Conservation (phyloP, 2,888 invertebrate genomes). For the Melanchra persicariae region DNA sequence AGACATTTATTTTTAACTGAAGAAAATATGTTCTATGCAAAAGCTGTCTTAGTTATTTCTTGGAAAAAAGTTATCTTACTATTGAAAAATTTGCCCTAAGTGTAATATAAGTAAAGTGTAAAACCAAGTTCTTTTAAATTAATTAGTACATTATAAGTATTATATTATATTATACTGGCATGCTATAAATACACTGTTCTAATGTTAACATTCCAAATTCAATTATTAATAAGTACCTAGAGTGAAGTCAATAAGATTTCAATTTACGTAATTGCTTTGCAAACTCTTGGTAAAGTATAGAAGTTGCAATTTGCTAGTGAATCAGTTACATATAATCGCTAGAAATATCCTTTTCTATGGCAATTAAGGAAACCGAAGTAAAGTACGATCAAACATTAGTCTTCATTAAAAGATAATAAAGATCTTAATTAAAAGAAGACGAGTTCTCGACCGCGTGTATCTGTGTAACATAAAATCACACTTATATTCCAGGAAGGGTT, state of each 20-base stretch:
- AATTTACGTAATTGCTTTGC: slow-evolving; percentile 1
- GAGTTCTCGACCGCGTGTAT: not conserved
- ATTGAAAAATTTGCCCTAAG: no score
- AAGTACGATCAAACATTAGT: not conserved
- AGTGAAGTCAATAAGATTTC: not conserved
- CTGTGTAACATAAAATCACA: not conserved
- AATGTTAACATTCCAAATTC: not conserved
- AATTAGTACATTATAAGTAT: no score
- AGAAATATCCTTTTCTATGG: not conserved
- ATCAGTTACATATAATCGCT: slow-evolving; percentile 2
- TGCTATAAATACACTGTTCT: no score
- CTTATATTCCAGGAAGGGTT: not conserved
- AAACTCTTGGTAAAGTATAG: not conserved
- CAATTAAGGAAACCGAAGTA: not conserved
- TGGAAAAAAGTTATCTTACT: no score
- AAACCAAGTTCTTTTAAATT: not conserved
- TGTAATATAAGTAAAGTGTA: not conserved
- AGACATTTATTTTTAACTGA: no score
- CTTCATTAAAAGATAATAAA: not conserved
- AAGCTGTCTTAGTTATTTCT: no score
- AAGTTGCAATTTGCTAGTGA: not conserved
- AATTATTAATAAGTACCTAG: not conserved
- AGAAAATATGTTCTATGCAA: no score
- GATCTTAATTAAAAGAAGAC: not conserved
- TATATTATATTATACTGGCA: no score